These are phyloP conservation scores for Antidorcas marsupialis DNA, from an alignment of 2,113 vertebrate genomes.

Conservation along the genomic window DNA sequence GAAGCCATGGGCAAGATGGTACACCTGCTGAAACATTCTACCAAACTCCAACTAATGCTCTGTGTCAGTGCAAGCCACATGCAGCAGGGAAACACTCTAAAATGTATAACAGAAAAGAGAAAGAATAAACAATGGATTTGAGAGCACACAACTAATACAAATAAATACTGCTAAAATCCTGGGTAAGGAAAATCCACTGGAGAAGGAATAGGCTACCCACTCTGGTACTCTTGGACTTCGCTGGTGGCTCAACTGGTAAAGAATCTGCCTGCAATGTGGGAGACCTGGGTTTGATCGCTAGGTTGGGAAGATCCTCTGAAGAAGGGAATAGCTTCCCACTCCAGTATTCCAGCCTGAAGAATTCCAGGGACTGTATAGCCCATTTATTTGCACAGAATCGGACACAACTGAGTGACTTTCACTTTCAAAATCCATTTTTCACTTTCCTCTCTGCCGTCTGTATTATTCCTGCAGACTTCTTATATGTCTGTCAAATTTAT, in stretches of 20 bases:
- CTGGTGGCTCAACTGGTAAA: background rate
- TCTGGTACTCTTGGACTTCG: background rate
- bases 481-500: background rate
- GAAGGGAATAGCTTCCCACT: background rate
- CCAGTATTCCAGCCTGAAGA: background rate
- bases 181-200: background rate
- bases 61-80: background rate
- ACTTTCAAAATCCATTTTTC: background rate
- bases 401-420: background rate
- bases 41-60: background rate
- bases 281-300: background rate
- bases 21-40: background rate
- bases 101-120: background rate
- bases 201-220: background rate
- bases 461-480: background rate
- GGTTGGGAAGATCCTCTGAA: background rate
- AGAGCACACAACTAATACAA: background rate
- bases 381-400: rapidly evolving
- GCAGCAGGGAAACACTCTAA: background rate
- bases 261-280: background rate
- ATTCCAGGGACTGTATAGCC: background rate
- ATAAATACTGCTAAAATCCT: background rate
- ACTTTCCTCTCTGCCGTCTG: background rate
- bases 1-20: background rate
- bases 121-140: background rate